Evolutionary conservation across 2,113 vertebrate species (phyloP).

Genomic region (Varanus komodoensis): DNA sequence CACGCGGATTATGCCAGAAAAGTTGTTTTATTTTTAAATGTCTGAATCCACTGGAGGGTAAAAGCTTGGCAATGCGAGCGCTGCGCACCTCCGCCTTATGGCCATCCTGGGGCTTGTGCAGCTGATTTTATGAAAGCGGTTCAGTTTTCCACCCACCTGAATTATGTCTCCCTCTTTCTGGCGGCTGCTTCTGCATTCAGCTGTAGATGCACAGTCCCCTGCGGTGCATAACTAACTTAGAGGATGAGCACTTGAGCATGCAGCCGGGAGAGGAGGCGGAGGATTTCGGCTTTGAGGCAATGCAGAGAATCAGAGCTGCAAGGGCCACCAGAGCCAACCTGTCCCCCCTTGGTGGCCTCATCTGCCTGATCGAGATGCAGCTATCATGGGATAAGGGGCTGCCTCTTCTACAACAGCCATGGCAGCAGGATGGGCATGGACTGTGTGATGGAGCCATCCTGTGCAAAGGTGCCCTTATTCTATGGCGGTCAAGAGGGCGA

Average conservation of each 20-base stretch:
- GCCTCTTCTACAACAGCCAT: not conserved
- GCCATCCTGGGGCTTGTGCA: not conserved
- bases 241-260: not conserved
- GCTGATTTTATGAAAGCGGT: not conserved
- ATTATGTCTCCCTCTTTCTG: not conserved
- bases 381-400: not conserved
- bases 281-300: not conserved
- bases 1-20: not conserved
- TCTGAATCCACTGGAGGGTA: not conserved
- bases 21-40: constrained; percentile 37
- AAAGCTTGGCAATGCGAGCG: not conserved
- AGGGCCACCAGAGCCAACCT: no score
- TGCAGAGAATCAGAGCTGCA: not conserved
- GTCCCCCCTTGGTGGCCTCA: no score
- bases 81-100: not conserved
- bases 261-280: not conserved
- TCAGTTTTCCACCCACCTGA: not conserved
- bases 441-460: no score
- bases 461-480: no score
- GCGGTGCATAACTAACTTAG: not conserved
- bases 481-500: no score
- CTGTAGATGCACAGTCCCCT: rapidly evolving
- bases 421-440: no score
- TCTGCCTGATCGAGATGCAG: no score
- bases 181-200: not conserved